Conservation (phyloP, 92 coral and sea anemone genomes). For the Ricordea florida region DNA sequence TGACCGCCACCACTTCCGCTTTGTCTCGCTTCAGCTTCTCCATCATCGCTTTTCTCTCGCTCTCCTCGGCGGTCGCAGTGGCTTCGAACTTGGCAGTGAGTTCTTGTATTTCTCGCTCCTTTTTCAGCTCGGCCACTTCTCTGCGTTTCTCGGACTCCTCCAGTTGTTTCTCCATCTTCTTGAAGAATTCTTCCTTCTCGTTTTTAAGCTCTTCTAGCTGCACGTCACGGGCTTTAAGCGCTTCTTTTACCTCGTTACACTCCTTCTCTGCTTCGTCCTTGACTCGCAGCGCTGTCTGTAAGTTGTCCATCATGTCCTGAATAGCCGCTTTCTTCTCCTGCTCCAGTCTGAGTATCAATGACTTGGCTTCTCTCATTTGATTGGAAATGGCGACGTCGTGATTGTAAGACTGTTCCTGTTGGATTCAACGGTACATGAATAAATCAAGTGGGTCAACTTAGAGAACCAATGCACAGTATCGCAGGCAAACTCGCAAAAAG, state of each 20-base stretch:
- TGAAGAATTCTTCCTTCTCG: slow-evolving; percentile 90
- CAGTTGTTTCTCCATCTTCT: slow-evolving; percentile 92
- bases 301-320: slow-evolving; percentile 97
- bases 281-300: slow-evolving; percentile 84
- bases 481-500: too few species aligned
- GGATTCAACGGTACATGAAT: not conserved
- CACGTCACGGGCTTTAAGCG: slow-evolving; percentile 64
- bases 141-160: slow-evolving; percentile 88
- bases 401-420: slow-evolving; percentile 62
- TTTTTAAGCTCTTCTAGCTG: slow-evolving; percentile 73
- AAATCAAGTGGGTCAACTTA: too few species aligned
- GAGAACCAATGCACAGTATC: too few species aligned
- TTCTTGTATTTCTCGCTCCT: slow-evolving; percentile 79
- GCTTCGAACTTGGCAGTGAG: slow-evolving; percentile 72
- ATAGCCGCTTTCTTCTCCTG: slow-evolving; percentile 94
- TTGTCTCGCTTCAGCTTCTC: slow-evolving; percentile 91
- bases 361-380: slow-evolving; percentile 85
- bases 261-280: slow-evolving; percentile 78
- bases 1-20: slow-evolving; percentile 94
- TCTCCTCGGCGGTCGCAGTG: slow-evolving; percentile 70
- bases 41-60: slow-evolving; percentile 76
- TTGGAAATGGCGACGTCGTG: slow-evolving; percentile 58
- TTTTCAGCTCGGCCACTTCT: slow-evolving; percentile 78
- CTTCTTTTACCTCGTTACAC: slow-evolving; percentile 35
- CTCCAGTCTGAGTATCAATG: slow-evolving; percentile 77